Percentiles rank a stretch among this genome's conserved stretches.
phyloP scores from a whole-genome alignment of 2,113 vertebrate genomes.

The Willisornis vidua region DNA sequence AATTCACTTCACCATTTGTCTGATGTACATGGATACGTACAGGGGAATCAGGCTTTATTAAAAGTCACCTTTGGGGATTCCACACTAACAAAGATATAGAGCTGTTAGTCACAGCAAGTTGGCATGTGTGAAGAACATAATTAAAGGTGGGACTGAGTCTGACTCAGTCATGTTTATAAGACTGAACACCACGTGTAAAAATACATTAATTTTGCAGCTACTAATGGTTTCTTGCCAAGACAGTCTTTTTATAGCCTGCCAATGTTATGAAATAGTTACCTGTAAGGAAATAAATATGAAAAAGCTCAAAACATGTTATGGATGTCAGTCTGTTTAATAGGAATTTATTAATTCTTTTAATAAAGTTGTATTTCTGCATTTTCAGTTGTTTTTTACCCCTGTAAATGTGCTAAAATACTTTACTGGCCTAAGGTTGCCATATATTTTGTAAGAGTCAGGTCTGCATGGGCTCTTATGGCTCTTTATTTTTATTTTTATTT shows the following conservation, averaged over 20 bases:
- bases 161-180: background rate
- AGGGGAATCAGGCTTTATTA: background rate
- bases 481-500: too few species aligned
- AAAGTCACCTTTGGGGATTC: background rate
- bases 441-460: background rate
- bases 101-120: background rate
- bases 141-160: background rate
- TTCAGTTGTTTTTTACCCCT: background rate
- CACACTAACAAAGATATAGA: background rate
- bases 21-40: background rate
- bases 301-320: background rate
- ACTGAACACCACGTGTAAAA: background rate
- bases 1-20: background rate
- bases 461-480: background rate
- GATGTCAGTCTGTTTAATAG: background rate
- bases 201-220: background rate
- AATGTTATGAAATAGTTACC: background rate
- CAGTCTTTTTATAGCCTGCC: background rate
- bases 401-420: background rate
- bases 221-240: background rate
- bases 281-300: background rate
- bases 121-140: background rate
- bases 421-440: background rate
- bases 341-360: background rate
- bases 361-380: background rate